Conservation (phyloP, 1,140 invertebrate species). For the Drosophila yakuba region DNA sequence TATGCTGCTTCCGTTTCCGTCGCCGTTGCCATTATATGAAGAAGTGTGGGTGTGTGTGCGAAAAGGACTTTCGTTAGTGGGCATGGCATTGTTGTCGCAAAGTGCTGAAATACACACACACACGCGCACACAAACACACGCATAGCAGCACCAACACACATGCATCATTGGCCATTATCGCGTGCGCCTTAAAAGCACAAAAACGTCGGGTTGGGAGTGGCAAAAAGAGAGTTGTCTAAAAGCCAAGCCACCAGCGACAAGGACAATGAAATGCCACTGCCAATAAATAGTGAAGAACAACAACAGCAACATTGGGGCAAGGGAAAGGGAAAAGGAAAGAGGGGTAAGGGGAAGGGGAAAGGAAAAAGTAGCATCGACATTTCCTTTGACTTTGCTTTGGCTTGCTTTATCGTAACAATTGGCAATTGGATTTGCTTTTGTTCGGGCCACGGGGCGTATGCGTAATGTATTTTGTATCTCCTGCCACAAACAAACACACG, state of each 20-base stretch:
- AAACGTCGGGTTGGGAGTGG: conserved; percentile 22
- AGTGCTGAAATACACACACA: conserved; percentile 59
- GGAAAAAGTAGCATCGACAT: conserved; percentile 37
- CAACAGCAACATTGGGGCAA: background rate
- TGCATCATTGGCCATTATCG: conserved; percentile 79
- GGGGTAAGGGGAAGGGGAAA: background rate
- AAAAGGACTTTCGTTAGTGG: conserved; percentile 8
- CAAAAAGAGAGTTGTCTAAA: conserved; percentile 79
- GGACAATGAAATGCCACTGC: conserved; percentile 71
- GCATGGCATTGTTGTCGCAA: conserved; percentile 70
- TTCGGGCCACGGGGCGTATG: conserved; percentile 54
- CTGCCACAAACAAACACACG: conserved; percentile 20
- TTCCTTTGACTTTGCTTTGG: conserved; percentile 46
- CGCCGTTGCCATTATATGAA: conserved; percentile 65
- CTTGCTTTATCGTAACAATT: conserved; percentile 59
- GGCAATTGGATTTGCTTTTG: conserved; percentile 62
- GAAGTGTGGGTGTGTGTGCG: conserved; percentile 29
- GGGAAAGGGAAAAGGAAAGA: background rate
- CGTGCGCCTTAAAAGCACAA: conserved; percentile 73
- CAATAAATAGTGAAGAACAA: conserved; percentile 60
- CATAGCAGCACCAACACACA: conserved; percentile 35
- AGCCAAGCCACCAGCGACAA: conserved; percentile 73
- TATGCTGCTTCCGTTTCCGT: conserved; percentile 77
- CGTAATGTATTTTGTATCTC: conserved; percentile 63
- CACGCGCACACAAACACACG: conserved; percentile 12